Percentiles rank a stretch among this genome's conserved stretches.
Conservation (phyloP, 2,888 invertebrate species). For the Danaus chrysippus region DNA sequence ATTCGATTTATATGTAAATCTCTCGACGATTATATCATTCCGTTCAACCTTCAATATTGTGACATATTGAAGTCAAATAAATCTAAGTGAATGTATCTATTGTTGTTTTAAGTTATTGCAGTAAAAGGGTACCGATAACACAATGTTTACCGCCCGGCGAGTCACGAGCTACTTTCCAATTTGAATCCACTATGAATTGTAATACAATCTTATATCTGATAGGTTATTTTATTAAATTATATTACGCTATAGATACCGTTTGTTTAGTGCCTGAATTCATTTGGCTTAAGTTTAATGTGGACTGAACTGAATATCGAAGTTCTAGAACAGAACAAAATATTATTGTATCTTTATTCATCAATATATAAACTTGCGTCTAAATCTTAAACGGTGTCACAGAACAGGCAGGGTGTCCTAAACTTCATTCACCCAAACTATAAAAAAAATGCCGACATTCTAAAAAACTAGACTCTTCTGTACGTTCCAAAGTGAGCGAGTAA, state of each 20-base stretch:
- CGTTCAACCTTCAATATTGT: slow-evolving; percentile 4
- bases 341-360: not conserved
- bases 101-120: slow-evolving; percentile 24
- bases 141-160: slow-evolving; percentile 24
- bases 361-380: not conserved
- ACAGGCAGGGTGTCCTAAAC: not conserved
- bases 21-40: slow-evolving; percentile 1
- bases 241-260: not conserved
- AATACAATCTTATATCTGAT: slow-evolving; percentile 11
- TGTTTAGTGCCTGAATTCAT: not conserved
- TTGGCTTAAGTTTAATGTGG: not conserved
- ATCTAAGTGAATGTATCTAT: slow-evolving; percentile 26
- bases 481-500: slow-evolving; percentile 56
- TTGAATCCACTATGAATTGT: slow-evolving; percentile 12
- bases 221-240: slow-evolving; percentile 4
- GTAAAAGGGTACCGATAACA: slow-evolving; percentile 23
- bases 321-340: not conserved
- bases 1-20: not conserved
- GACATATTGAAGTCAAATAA: slow-evolving; percentile 17
- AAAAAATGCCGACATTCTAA: slow-evolving; percentile 15
- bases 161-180: slow-evolving; percentile 26
- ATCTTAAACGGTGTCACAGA: too few relatives aligned
- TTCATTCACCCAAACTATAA: slow-evolving; percentile 10
- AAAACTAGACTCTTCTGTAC: slow-evolving; percentile 60
- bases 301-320: not conserved